Evolutionary conservation across 2,113 vertebrate genomes (phyloP).

Genomic region (Montifringilla adamsi): DNA sequence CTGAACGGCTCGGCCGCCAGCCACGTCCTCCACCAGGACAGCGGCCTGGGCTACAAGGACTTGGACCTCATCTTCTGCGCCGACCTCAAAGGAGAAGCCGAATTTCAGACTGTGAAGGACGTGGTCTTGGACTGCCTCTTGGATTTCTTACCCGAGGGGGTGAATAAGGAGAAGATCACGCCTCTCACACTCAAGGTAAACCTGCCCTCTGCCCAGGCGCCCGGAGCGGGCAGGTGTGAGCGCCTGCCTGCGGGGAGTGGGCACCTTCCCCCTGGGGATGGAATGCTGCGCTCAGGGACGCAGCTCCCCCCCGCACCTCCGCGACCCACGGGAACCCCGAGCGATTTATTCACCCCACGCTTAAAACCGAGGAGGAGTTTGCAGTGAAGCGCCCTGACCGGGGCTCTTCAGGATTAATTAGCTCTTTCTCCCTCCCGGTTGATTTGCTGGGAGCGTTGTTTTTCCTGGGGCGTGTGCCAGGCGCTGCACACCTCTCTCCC

Average conservation of each 20-base stretch:
- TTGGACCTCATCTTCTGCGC: constrained; percentile 97
- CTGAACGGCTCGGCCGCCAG: constrained; percentile 96
- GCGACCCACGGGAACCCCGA: neutral
- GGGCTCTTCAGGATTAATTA: neutral
- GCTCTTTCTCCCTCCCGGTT: no score
- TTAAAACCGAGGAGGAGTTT: neutral
- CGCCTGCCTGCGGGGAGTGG: neutral
- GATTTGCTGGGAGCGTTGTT: neutral
- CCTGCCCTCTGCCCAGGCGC: neutral
- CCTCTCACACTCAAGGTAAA: constrained; percentile 95
- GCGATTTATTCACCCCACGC: neutral
- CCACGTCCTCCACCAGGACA: constrained; percentile 93
- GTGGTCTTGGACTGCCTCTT: constrained; percentile 96
- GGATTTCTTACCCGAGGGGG: constrained; percentile 96
- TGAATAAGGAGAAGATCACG: constrained; percentile 96
- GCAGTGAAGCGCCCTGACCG: neutral
- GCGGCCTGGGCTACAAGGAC: constrained; percentile 96
- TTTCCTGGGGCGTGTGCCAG: neutral
- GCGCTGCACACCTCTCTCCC: neutral
- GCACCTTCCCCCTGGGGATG: neutral
- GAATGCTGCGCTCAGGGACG: neutral
- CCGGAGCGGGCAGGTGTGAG: neutral
- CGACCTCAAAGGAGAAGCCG: constrained; percentile 90
- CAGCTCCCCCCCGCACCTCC: neutral
- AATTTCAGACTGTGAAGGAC: constrained; percentile 97